Base-by-base conservation (phyloP, 1,140 invertebrate genomes). In the Euura lappo region DNA sequence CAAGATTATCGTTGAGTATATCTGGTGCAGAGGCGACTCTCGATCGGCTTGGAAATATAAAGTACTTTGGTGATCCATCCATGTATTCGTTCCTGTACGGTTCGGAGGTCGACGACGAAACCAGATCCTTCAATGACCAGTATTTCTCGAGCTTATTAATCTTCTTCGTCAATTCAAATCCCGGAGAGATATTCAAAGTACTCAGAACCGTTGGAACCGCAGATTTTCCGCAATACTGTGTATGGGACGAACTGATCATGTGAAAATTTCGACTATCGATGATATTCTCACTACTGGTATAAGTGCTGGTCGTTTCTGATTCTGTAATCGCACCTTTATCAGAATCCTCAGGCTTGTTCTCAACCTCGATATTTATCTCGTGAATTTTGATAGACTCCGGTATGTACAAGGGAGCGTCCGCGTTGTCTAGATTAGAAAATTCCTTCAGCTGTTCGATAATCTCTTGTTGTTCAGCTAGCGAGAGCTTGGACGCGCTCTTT, bases 391-490 rank as follows among this genome's bases (percentile, higher is more conserved):
- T 60, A 60, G 8, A 60, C 5, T 73, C 69, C 1, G 85, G 84
- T 45, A 86, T 82, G 44, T 82, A 86, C 0, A 87, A 71, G 2
- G 84, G 82, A 1, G 83, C 84, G n/a, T 81, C 72, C 0, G 70
- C 68, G 43, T 86, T 83, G 69, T 87, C 90, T 65, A 90, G 86
- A 76, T 89, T 89, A 0, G 88, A 89, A 81, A 91, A 91, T 72
- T 91, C 90, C 70, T 91, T 87, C 3, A 91, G 79, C 71, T 91
- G 89, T 72, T 90, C 86, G 3, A 91, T 84, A 44, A 91, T 90
- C 46, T 89, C 87, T 76, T 88, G 86, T 4, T 90, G 90, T 80
- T 91, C 90, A 4, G 88, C 86, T 2, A 88, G 81, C 0, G 90
- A 89, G 67, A 91, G 78, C 44, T 83, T 88, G 1, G 77, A 79